Percentiles rank a stretch among this genome's conserved stretches.
These are phyloP conservation scores for Nesoenas mayeri DNA, from an alignment of 2,113 vertebrate species.

Conservation along the genomic window DNA sequence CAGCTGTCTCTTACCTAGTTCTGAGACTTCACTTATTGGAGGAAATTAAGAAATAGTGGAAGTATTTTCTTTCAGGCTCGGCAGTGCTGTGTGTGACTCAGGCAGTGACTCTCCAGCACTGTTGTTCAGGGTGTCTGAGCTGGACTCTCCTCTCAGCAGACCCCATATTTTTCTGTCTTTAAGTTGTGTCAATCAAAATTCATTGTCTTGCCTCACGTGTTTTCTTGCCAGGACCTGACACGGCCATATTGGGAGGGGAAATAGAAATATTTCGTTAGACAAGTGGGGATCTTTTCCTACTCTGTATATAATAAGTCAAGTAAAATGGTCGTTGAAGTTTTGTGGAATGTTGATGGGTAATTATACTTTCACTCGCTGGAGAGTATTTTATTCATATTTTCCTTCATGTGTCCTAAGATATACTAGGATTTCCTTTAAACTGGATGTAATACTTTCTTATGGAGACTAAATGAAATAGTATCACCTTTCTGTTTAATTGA, in stretches of 20 bases:
- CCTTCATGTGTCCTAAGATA: background rate
- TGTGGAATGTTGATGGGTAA: background rate
- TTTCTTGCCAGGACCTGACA: background rate
- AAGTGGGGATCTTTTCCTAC: background rate
- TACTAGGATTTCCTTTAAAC: background rate
- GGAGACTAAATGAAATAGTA: background rate
- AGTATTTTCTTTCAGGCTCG: background rate
- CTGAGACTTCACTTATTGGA: background rate
- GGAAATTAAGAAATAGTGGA: background rate
- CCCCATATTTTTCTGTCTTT: background rate
- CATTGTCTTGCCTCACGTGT: accelerated
- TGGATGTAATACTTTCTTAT: background rate
- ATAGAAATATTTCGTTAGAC: background rate
- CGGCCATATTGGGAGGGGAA: background rate
- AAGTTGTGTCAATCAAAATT: background rate
- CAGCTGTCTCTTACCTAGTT: background rate
- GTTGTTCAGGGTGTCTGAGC: background rate
- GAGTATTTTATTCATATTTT: conserved; percentile 7
- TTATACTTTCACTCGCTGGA: background rate
- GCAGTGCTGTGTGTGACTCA: background rate
- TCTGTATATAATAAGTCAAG: background rate
- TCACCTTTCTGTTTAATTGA: background rate
- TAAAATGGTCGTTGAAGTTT: background rate
- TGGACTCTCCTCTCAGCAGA: background rate
- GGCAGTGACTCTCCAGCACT: background rate